Evolutionary conservation across 2,797 vertebrate genomes (phyloP), one percentile per base, ranked within the genome.

Genomic region (Ficedula albicollis): DNA sequence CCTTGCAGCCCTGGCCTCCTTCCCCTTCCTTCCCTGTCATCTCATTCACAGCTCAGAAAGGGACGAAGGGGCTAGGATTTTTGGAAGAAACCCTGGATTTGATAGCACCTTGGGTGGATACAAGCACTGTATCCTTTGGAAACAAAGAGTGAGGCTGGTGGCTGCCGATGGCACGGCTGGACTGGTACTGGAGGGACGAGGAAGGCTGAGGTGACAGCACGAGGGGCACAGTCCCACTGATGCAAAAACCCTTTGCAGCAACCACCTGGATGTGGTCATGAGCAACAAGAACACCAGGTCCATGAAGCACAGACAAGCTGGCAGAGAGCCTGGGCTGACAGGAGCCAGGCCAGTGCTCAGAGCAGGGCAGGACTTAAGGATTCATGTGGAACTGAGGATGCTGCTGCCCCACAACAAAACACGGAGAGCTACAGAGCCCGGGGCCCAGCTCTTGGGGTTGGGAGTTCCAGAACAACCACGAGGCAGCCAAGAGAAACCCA

Each of bases 101-200:
- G 81, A 83, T 96, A 95, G 93, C 91, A 95, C 95, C 95, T 94
- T 86, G 66, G 48, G 69, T 48, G 91, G 95, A 95, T 94, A 93
- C 87, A 66, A 96, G 67, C 9, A 6, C 38, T 49, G 86, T 84
- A 96, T 93, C 94, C 96, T 84, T 89, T 21, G 62, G 90, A 96
- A 86, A 84, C 34, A 75, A 85, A 87, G 87, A 80, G 83, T 67
- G 87, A 94, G 96, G 80, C 88, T 91, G 87, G 67, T 67, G 67
- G 87, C 79, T 92, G 93, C 66, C 2, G 1, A 70, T 11, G 48
- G 81, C 79, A 87, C 0, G 3, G 76, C 93, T 48, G 78, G 76
- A 79, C 63, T 62, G 60, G 67, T 43, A 86, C 0, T 1, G 30
- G 3, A 59, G 87, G 69, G 89, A 43, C 1, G 1, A 92, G 34